Conservation (phyloP, 1,140 invertebrate genomes). For the Philopotamus ludificatus region DNA sequence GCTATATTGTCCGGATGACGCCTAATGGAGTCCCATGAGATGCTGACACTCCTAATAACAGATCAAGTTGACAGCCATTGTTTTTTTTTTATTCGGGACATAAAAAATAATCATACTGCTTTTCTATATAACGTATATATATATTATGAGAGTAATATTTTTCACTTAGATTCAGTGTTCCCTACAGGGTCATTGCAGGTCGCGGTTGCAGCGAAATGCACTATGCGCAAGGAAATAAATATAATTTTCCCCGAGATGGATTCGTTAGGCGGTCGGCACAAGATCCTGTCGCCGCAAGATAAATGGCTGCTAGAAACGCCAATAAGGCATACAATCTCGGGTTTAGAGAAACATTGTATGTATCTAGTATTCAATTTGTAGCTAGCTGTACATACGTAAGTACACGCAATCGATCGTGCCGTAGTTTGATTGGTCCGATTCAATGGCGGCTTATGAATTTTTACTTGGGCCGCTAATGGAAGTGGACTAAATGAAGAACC, state of each 20-base stretch:
- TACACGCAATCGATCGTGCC: too few species aligned
- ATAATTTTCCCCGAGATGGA: neutral
- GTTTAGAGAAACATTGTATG: neutral
- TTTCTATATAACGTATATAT: too few species aligned
- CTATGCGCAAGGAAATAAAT: neutral
- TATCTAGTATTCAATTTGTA: too few species aligned
- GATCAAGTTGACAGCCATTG: slow-evolving; percentile 1
- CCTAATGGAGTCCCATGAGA: slow-evolving; percentile 37
- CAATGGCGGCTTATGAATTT: too few species aligned
- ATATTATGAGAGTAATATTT: too few species aligned
- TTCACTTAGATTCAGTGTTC: slow-evolving; percentile 12
- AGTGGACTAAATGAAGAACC: too few species aligned
- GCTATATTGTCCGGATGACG: slow-evolving; percentile 25
- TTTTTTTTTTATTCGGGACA: neutral
- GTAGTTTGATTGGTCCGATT: too few species aligned
- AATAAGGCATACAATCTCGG: neutral
- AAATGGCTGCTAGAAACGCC: neutral
- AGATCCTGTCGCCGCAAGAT: neutral
- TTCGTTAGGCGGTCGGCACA: neutral
- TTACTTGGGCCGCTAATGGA: too few species aligned
- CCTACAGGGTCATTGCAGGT: slow-evolving; percentile 7
- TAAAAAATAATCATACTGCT: too few species aligned
- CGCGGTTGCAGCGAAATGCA: slow-evolving; percentile 11
- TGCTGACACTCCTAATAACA: slow-evolving; percentile 7
- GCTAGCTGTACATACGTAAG: too few species aligned